Evolutionary conservation across 2,113 vertebrate genomes (phyloP).

Genomic region (Hemicordylus capensis): DNA sequence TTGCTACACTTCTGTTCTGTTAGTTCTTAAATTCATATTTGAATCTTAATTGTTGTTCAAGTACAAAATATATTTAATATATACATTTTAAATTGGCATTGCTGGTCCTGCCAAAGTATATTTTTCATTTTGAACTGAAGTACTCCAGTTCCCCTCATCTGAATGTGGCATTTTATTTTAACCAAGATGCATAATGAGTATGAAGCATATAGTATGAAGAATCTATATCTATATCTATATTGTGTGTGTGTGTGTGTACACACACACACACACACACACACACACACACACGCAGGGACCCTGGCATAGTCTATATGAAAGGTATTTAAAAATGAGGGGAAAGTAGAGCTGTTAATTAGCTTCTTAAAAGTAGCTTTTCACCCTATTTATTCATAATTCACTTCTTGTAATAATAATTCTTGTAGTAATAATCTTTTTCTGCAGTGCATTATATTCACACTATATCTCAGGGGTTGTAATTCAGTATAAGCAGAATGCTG

Average conservation of each 20-base stretch:
- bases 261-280: no score
- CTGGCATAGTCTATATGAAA: no score
- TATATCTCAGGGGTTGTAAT: background rate
- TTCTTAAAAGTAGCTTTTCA: slow-evolving; percentile 38
- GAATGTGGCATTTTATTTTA: no score
- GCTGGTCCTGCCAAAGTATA: background rate
- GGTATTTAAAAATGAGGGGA: slow-evolving; percentile 23
- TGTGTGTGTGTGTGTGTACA: no score
- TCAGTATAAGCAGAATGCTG: slow-evolving; percentile 35
- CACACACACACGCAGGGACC: no score
- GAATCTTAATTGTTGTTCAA: background rate
- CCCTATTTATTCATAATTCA: background rate
- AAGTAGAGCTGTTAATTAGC: slow-evolving; percentile 17
- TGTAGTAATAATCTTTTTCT: no score
- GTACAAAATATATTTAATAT: background rate
- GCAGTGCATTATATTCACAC: slow-evolving; percentile 10
- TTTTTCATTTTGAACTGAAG: background rate
- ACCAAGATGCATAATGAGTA: no score
- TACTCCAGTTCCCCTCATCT: background rate
- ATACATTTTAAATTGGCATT: background rate
- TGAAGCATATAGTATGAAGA: no score
- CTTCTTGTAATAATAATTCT: background rate
- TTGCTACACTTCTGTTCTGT: no score
- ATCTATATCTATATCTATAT: no score
- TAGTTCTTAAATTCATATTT: no score